These are phyloP conservation scores for Caenorhabditis imperialis DNA, from an alignment of 2,888 invertebrate species.

Conservation along the genomic window DNA sequence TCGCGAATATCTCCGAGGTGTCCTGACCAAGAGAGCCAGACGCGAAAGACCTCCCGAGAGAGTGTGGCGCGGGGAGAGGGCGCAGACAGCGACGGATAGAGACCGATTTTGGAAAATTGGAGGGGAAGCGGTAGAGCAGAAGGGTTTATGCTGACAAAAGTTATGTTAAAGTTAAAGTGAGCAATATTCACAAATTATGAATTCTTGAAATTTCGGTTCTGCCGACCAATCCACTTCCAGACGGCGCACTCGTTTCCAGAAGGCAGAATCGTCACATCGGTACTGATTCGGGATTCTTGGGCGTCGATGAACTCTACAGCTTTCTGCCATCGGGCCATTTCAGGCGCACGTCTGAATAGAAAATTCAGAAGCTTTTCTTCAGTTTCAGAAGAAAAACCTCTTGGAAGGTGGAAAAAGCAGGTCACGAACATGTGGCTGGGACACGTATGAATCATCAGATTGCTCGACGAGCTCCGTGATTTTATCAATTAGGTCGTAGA, in stretches of 20 bases:
- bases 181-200: too few species aligned
- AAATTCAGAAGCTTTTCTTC: too few species aligned
- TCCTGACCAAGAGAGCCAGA: too few species aligned
- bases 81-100: too few species aligned
- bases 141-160: too few species aligned
- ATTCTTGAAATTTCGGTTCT: too few species aligned
- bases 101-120: too few species aligned
- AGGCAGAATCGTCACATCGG: slow-evolving; percentile 84
- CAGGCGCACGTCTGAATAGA: slow-evolving; percentile 74
- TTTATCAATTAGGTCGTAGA: slow-evolving; percentile 67
- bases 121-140: too few species aligned
- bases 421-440: slow-evolving; percentile 92
- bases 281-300: slow-evolving; percentile 83
- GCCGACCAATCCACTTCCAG: slow-evolving; percentile 84
- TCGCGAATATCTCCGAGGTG: too few species aligned
- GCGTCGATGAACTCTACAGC: slow-evolving; percentile 85
- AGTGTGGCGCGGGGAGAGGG: too few species aligned
- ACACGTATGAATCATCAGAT: slow-evolving; percentile 80
- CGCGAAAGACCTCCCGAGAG: too few species aligned
- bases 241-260: slow-evolving; percentile 93
- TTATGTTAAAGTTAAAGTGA: too few species aligned
- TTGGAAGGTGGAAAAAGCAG: slow-evolving; percentile 87
- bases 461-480: slow-evolving; percentile 63
- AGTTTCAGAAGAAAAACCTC: slow-evolving; percentile 26
- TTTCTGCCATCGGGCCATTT: slow-evolving; percentile 85